Evolutionary conservation across 1,140 invertebrate genomes (phyloP).

Genomic region (Caenorhabditis remanei): DNA sequence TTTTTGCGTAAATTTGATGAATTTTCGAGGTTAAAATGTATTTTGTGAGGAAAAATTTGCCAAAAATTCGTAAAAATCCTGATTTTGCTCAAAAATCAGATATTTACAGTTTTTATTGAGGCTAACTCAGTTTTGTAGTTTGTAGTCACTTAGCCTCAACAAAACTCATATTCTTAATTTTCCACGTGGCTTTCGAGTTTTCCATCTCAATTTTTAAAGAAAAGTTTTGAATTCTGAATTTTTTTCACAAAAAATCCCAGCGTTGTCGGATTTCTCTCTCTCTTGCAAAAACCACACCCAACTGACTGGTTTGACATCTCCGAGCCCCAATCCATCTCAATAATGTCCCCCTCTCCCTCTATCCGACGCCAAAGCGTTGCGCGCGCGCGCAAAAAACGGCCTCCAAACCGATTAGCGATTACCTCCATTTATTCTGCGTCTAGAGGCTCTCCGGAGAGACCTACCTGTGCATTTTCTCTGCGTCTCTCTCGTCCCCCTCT

Average conservation of each 20-base stretch:
- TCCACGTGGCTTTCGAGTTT: not conserved
- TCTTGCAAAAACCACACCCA: not conserved
- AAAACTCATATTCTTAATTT: no score
- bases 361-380: not conserved
- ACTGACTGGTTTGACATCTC: not conserved
- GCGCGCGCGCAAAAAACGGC: constrained; percentile 28
- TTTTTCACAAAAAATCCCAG: not conserved
- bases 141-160: no score
- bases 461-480: constrained; percentile 21
- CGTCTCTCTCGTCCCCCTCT: not conserved
- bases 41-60: no score
- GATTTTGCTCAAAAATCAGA: no score
- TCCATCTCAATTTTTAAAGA: not conserved
- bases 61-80: no score
- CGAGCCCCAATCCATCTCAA: constrained; percentile 47
- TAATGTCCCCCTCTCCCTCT: not conserved
- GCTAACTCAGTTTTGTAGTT: no score
- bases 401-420: constrained; percentile 53
- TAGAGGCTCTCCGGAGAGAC: not conserved
- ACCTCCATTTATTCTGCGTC: not conserved
- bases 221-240: not conserved
- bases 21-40: no score
- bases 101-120: no score
- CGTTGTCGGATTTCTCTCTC: not conserved
- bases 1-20: no score